Conservation (phyloP, 1,140 invertebrate genomes). For the Brachionus sp. region DNA sequence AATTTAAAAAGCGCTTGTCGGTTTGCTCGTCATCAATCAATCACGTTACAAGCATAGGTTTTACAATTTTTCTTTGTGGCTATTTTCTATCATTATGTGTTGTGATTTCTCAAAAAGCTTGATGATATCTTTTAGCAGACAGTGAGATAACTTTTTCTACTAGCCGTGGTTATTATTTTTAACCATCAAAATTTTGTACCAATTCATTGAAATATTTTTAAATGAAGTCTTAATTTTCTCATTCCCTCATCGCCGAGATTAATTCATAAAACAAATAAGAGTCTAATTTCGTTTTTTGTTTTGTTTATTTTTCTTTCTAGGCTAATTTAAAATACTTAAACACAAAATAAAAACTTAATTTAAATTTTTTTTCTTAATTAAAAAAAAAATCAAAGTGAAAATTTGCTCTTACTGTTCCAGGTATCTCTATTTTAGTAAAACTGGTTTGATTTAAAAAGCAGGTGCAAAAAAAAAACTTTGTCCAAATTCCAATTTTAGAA, state of each 20-base stretch:
- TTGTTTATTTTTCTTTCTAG: conserved; percentile 15
- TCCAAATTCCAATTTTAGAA: neutral
- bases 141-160: conserved; percentile 7
- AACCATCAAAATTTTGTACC: neutral
- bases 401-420: neutral
- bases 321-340: conserved; percentile 26
- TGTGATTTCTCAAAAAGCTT: neutral
- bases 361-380: conserved; percentile 17
- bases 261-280: conserved; percentile 29
- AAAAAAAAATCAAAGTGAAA: neutral
- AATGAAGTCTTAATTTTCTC: conserved; percentile 11
- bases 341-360: neutral
- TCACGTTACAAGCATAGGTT: neutral
- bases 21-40: neutral
- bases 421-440: neutral
- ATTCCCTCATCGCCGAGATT: neutral
- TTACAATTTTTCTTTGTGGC: neutral
- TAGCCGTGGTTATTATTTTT: neutral
- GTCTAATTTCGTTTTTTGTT: conserved; percentile 5
- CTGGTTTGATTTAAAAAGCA: neutral
- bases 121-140: conserved; percentile 6
- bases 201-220: neutral
- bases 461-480: neutral
- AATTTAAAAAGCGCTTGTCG: neutral
- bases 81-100: neutral